Percentiles rank a stretch among this genome's conserved stretches.
Evolutionary conservation across 2,797 vertebrate species (phyloP).

Genomic region (Lepus oiostolus): DNA sequence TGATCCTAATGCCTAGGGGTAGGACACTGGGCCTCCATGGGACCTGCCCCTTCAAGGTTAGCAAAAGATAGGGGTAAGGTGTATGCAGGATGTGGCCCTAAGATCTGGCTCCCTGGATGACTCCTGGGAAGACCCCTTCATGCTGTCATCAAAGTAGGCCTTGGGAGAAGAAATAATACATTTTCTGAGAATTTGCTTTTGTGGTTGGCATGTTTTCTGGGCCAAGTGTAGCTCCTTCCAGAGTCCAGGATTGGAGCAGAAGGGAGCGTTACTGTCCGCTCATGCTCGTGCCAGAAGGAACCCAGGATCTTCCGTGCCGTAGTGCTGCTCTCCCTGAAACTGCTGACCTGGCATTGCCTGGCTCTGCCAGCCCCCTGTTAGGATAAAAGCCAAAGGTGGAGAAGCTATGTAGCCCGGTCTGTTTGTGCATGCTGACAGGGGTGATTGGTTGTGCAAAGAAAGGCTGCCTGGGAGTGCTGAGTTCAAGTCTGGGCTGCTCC

Average conservation of each 20-base stretch:
- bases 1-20: not conserved
- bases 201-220: not conserved
- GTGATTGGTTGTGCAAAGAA: too few species aligned
- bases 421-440: not conserved
- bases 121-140: not conserved
- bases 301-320: not conserved
- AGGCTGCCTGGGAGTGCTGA: too few species aligned
- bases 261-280: not conserved
- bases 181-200: slow-evolving; percentile 23
- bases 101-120: not conserved
- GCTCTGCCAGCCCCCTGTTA: too few species aligned
- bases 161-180: not conserved
- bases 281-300: not conserved
- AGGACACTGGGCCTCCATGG: not conserved
- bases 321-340: not conserved
- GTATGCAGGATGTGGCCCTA: not conserved
- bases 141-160: not conserved
- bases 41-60: not conserved
- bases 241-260: not conserved
- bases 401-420: not conserved
- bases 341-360: not conserved
- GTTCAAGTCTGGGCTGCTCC: not conserved
- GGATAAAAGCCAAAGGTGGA: not conserved
- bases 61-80: not conserved
- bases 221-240: not conserved